Evolutionary conservation across 1,140 invertebrate species (phyloP), one percentile per base, ranked within the genome.

Genomic region (Spodoptera frugiperda): DNA sequence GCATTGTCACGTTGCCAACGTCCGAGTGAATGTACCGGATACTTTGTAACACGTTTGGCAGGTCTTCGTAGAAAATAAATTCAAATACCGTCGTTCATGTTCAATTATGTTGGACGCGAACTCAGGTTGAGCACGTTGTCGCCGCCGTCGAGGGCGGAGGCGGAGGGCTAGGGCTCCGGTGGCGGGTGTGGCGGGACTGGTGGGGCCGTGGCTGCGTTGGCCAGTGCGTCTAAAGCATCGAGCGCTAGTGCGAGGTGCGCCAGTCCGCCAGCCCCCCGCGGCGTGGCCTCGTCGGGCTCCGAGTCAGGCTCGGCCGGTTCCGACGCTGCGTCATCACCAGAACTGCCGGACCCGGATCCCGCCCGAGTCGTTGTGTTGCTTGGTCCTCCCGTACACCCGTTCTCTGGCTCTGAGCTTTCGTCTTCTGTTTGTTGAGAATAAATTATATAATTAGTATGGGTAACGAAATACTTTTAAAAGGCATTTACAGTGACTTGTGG

Each of bases 361-460:
- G 53, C 54, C 11, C 30, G 70, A 4, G 63, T 51, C 10, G 63
- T 48, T 10, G 63, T 65, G 11, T 33, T 68, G 76, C 53, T 39
- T 30, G 11, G 61, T n/a, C 55, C 65, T 17, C 49, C 74, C 71
- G 73, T 46, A 59, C 61, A 65, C 8, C 53, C 33, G 51, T 71
- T 65, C 39, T 85, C 84, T 10, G 80, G 74, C 19, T 85, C 84
- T 0, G 82, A 84, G 2, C 30, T 72, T 21, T 85, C 84, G 33
- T 85, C 84, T 33, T 84, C 84, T 83, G 77, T 39, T 39, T 39
- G 6, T 39, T 51, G 11, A 17, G 0, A 4, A n/a, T 14, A 48
- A 9, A 19, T 15, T n/a, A n/a, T 1, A 44, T 11, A 39, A 51
- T 51, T 51, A 14, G 48, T 51, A n/a, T n/a, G 3, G n/a, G 12